Conservation (phyloP, 2,888 invertebrate genomes). For the Chymomyza fuscimana region DNA sequence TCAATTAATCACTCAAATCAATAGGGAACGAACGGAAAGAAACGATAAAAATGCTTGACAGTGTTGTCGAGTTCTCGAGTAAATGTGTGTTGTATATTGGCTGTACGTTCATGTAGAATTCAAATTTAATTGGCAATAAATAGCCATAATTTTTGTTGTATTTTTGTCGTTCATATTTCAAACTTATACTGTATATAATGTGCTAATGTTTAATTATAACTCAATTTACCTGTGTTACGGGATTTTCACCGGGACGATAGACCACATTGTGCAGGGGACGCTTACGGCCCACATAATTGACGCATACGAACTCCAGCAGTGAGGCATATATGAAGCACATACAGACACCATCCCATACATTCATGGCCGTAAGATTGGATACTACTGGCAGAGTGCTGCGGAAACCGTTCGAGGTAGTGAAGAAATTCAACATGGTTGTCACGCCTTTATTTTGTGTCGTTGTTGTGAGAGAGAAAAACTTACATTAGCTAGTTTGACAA, state of each 20-base stretch:
- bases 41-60: not conserved
- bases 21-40: not conserved
- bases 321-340: slow-evolving; percentile 98
- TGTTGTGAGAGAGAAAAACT: slow-evolving; percentile 30
- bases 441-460: slow-evolving; percentile 84
- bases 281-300: slow-evolving; percentile 96
- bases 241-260: slow-evolving; percentile 93
- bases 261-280: slow-evolving; percentile 93
- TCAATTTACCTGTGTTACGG: slow-evolving; percentile 90
- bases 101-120: slow-evolving; percentile 47
- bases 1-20: not conserved
- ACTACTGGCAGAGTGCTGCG: slow-evolving; percentile 95
- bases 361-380: slow-evolving; percentile 96
- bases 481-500: slow-evolving; percentile 48
- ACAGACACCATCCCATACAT: slow-evolving; percentile 97
- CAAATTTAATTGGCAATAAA: slow-evolving; percentile 37
- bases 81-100: slow-evolving; percentile 30
- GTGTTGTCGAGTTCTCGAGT: slow-evolving; percentile 22
- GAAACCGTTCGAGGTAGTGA: slow-evolving; percentile 96
- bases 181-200: not conserved
- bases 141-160: not conserved
- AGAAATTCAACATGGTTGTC: slow-evolving; percentile 98
- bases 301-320: slow-evolving; percentile 95
- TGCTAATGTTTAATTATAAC: not conserved
- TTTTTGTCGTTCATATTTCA: not conserved